These are phyloP conservation scores for Pseudochirops cupreus DNA, from an alignment of 2,797 vertebrate species.

Conservation along the genomic window DNA sequence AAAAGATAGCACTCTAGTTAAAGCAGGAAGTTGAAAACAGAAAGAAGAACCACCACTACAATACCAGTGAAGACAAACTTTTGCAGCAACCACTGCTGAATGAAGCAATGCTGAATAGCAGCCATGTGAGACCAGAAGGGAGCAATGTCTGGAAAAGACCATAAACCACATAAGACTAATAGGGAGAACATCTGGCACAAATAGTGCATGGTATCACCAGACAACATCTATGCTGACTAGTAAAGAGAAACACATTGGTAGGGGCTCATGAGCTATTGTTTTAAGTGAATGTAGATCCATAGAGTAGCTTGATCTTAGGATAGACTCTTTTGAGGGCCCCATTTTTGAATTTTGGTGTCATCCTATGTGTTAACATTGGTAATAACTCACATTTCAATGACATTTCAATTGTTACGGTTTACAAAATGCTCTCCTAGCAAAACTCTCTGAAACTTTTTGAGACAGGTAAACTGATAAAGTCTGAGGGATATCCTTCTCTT, in stretches of 20 bases:
- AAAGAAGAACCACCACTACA: neutral
- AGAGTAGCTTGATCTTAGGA: neutral
- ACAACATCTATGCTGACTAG: neutral
- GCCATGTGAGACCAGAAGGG: neutral
- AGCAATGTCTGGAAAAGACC: neutral
- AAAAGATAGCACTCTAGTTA: neutral
- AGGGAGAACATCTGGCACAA: neutral
- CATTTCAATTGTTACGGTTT: neutral
- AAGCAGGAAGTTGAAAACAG: neutral
- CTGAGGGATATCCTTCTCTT: neutral
- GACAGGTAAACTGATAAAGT: neutral
- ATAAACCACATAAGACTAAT: neutral
- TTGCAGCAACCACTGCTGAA: neutral
- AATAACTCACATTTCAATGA: neutral
- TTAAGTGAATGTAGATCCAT: neutral
- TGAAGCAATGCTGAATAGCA: neutral
- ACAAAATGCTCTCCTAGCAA: neutral
- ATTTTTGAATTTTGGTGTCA: neutral
- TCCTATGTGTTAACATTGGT: neutral
- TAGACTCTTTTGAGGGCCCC: neutral
- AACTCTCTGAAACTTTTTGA: neutral
- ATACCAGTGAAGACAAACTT: neutral
- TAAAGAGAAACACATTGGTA: neutral
- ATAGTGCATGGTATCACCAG: neutral
- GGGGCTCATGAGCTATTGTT: neutral